phyloP scores from a whole-genome alignment of 2,797 vertebrate genomes.

The Coilia nasus region DNA sequence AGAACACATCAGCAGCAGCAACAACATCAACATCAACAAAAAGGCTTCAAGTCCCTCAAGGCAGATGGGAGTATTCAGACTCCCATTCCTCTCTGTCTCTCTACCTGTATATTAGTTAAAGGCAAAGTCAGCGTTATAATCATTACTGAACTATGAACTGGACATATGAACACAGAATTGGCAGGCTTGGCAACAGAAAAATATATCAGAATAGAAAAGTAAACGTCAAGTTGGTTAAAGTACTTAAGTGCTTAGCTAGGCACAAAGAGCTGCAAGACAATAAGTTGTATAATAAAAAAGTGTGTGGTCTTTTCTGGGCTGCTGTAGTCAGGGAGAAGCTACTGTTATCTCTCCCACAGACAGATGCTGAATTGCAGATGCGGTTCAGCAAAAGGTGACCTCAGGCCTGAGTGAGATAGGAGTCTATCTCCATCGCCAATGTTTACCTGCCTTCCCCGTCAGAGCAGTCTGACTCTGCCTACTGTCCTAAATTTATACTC shows the following conservation, averaged over 20 bases:
- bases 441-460: neutral
- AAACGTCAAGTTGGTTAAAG: too few relatives aligned
- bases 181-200: too few relatives aligned
- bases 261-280: too few relatives aligned
- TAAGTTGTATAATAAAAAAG: too few relatives aligned
- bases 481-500: neutral
- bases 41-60: neutral
- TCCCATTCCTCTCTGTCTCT: neutral
- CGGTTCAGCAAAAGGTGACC: slow-evolving; percentile 39
- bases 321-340: slow-evolving; percentile 55
- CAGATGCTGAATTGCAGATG: slow-evolving; percentile 65
- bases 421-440: slow-evolving; percentile 30
- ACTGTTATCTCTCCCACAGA: slow-evolving; percentile 49
- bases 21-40: neutral
- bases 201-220: too few relatives aligned
- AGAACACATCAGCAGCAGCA: neutral
- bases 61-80: neutral
- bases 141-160: too few relatives aligned
- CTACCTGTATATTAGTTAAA: neutral
- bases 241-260: too few relatives aligned
- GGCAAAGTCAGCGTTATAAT: too few relatives aligned
- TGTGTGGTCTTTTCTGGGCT: neutral
- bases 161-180: too few relatives aligned
- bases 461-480: neutral
- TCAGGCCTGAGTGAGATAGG: slow-evolving; percentile 44